phyloP scores from a whole-genome alignment of 2,797 vertebrate species.

The Loris lydekkerianus region DNA sequence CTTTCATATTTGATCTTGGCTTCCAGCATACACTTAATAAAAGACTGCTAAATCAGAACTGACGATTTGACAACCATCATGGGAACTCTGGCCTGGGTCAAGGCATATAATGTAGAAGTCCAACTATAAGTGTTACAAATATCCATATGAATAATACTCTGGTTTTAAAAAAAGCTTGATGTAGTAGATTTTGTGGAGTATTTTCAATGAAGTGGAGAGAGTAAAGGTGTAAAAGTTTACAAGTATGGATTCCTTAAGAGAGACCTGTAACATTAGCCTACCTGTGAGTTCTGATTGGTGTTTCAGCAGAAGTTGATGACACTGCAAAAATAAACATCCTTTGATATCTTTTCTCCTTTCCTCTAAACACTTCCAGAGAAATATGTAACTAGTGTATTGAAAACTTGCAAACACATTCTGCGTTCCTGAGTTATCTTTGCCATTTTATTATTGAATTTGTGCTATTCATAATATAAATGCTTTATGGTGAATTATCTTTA shows the following conservation, averaged over 20 bases:
- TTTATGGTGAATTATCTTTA: background rate
- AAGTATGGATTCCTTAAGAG: background rate
- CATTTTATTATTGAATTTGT: background rate
- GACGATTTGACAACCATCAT: background rate
- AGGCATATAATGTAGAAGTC: background rate
- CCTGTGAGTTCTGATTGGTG: background rate
- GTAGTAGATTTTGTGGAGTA: background rate
- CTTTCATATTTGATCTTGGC: conserved; percentile 27
- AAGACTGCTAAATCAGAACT: background rate
- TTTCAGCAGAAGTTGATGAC: background rate
- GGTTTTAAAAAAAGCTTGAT: background rate
- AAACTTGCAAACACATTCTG: background rate
- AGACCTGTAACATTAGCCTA: background rate
- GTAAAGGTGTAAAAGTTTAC: background rate
- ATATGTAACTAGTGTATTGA: background rate
- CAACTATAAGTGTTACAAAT: background rate
- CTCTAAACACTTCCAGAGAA: background rate
- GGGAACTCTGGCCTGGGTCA: background rate
- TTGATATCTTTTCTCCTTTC: background rate
- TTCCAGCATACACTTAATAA: background rate
- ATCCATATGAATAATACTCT: background rate
- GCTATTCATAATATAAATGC: background rate
- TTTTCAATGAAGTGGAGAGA: background rate
- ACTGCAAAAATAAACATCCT: background rate
- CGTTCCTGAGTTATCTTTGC: background rate